These are phyloP conservation scores for Leptodactylus fuscus DNA, from an alignment of 2,113 vertebrate species.

Conservation along the genomic window DNA sequence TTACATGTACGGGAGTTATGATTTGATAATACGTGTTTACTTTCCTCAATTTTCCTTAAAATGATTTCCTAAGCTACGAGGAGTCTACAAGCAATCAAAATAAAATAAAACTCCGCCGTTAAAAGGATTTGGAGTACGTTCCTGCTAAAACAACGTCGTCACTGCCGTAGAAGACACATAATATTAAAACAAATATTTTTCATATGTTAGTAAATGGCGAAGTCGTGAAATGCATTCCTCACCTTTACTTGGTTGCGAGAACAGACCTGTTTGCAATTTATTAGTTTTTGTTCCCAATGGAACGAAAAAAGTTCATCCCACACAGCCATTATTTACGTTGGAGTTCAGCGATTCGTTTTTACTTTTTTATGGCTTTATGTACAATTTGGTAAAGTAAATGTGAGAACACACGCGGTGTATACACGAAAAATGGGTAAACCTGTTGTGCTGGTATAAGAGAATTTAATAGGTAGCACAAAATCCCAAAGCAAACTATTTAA, in stretches of 20 bases:
- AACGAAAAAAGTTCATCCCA: not conserved
- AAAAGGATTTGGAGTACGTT: conserved; percentile 24
- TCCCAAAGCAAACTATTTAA: too few species aligned
- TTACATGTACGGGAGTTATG: not conserved
- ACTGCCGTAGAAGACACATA: not conserved
- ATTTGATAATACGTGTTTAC: conserved; percentile 8
- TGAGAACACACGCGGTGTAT: not conserved
- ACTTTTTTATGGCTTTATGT: not conserved
- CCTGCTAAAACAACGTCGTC: not conserved
- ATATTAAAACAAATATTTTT: conserved; percentile 39
- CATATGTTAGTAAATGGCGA: conserved; percentile 27
- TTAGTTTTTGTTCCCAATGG: conserved; percentile 21
- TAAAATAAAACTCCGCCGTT: not conserved
- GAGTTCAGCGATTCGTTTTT: not conserved
- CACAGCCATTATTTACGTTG: conserved; percentile 9
- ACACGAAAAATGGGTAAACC: not conserved
- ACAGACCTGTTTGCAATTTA: conserved; percentile 19
- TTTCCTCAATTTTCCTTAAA: conserved; percentile 27
- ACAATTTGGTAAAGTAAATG: not conserved
- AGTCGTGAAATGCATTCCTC: conserved; percentile 13
- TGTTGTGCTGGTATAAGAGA: not conserved
- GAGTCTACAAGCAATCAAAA: conserved; percentile 27
- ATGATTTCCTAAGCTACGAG: not conserved
- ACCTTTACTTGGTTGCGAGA: not conserved
- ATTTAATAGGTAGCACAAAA: too few species aligned